Evolutionary conservation across 2,797 vertebrate genomes (phyloP).

Genomic region (Eurystomus glaucurus): DNA sequence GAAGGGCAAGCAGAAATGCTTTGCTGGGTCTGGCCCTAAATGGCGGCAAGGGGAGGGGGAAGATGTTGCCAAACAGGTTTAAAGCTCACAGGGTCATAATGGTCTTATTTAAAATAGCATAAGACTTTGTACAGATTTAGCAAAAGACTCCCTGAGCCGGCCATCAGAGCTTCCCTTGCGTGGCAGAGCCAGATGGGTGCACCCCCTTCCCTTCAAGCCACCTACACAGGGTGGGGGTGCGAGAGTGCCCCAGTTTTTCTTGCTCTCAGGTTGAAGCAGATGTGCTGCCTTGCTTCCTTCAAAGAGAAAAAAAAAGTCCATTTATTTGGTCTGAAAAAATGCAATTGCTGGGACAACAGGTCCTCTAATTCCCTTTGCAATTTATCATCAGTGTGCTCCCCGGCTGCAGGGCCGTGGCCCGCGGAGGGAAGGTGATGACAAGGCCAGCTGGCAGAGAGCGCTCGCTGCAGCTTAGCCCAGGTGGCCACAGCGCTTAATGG

Average conservation of each 20-base stretch:
- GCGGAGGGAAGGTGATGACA: constrained; percentile 51
- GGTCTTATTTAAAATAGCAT: constrained; percentile 20
- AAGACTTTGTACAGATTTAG: not conserved
- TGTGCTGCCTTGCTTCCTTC: constrained; percentile 53
- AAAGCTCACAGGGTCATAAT: not conserved
- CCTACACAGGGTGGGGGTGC: not conserved
- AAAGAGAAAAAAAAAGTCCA: constrained; percentile 28
- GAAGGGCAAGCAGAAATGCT: not conserved
- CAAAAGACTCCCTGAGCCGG: not conserved
- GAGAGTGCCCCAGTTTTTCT: constrained; percentile 54
- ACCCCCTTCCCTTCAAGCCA: not conserved
- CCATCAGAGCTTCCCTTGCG: not conserved
- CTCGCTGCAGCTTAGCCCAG: constrained; percentile 39
- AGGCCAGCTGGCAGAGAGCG: constrained; percentile 61
- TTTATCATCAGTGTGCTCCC: constrained; percentile 45
- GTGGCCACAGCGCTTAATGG: constrained; percentile 51
- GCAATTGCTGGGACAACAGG: constrained; percentile 62
- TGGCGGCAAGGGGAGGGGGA: not conserved
- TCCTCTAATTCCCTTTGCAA: constrained; percentile 55
- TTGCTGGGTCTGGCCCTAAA: not conserved
- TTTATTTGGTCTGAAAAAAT: constrained; percentile 59
- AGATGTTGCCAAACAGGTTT: not conserved
- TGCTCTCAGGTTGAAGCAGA: constrained; percentile 56
- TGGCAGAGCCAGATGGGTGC: not conserved
- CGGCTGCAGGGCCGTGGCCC: not conserved